Evolutionary conservation across 2,888 invertebrate genomes (phyloP).

Genomic region (Dicranocentrus wangi): DNA sequence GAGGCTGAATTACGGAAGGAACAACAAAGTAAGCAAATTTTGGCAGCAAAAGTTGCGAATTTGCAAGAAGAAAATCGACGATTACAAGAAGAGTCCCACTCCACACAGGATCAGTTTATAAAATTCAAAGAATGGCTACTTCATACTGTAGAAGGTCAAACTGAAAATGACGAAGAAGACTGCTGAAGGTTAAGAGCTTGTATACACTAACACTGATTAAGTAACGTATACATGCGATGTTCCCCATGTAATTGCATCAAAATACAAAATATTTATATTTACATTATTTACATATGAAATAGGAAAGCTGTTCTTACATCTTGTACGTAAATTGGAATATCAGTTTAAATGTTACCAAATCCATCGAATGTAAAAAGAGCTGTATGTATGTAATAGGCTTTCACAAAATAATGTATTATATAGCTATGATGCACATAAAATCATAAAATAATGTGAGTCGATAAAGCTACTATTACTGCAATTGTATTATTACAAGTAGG

Average conservation of each 20-base stretch:
- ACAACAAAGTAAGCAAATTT: slow-evolving; percentile 79
- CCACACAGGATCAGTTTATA: slow-evolving; percentile 83
- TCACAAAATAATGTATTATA: background rate
- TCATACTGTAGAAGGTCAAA: slow-evolving; percentile 63
- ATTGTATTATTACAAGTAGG: background rate
- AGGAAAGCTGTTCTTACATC: no score
- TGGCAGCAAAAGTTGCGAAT: slow-evolving; percentile 81
- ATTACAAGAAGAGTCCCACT: slow-evolving; percentile 90
- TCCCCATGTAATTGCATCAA: no score
- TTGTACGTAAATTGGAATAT: background rate
- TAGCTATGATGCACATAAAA: background rate
- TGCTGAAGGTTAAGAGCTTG: slow-evolving; percentile 20
- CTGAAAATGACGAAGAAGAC: slow-evolving; percentile 57
- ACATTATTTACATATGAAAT: no score
- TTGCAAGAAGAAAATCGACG: slow-evolving; percentile 89
- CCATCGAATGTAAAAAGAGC: slow-evolving; percentile 15
- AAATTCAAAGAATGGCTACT: slow-evolving; percentile 71
- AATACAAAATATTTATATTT: no score
- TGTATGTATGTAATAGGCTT: background rate
- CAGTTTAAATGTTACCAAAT: slow-evolving; percentile 48
- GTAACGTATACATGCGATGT: no score
- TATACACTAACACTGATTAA: no score
- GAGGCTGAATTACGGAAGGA: slow-evolving; percentile 80
- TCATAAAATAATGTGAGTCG: slow-evolving; percentile 13
- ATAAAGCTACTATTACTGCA: background rate